These are phyloP conservation scores for Callipepla squamata DNA, from an alignment of 2,113 vertebrate genomes.

Conservation along the genomic window DNA sequence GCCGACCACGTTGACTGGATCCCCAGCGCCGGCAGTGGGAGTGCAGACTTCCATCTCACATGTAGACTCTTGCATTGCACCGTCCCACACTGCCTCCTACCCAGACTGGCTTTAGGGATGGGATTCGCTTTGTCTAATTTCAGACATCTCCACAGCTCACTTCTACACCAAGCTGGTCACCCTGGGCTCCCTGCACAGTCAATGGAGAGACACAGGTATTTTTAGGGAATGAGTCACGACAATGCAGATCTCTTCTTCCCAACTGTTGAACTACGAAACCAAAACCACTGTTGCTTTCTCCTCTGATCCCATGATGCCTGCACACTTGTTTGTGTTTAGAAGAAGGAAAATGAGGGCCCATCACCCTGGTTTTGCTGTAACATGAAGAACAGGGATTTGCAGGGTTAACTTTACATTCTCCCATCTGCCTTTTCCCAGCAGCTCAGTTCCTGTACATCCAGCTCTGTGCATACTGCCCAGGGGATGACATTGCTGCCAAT, in stretches of 20 bases:
- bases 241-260: not conserved
- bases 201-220: conserved; percentile 33
- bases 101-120: conserved; percentile 58
- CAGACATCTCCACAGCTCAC: conserved; percentile 38
- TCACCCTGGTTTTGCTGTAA: not conserved
- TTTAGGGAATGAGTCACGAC: conserved; percentile 48
- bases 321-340: accelerated
- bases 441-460: not conserved
- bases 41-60: conserved; percentile 74
- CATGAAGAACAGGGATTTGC: not conserved
- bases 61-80: conserved; percentile 72
- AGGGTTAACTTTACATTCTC: not conserved
- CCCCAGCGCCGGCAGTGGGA: conserved; percentile 56
- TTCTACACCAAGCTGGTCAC: conserved; percentile 57
- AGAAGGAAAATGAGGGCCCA: not conserved
- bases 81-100: conserved; percentile 65
- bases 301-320: not conserved
- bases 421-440: not conserved
- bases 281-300: not conserved
- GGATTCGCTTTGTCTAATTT: conserved; percentile 63
- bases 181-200: conserved; percentile 43
- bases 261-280: not conserved
- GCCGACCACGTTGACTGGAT: conserved; percentile 46
- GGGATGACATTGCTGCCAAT: not conserved
- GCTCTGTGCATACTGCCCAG: not conserved